phyloP scores from a whole-genome alignment of 2,797 vertebrate genomes.

The Acanthornis magna region DNA sequence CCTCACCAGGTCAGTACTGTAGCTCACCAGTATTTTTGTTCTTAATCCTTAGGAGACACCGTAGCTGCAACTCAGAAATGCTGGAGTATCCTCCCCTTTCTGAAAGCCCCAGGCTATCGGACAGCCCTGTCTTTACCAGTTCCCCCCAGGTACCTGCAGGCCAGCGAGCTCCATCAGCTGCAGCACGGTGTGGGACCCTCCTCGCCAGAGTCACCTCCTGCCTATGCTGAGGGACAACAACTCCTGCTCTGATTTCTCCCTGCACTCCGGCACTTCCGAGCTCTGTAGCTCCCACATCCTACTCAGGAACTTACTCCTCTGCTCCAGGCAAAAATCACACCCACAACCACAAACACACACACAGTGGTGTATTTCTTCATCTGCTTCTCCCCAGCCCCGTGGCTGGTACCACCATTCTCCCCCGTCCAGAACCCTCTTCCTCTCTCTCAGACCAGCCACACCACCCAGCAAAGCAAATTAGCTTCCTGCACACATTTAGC shows the following conservation, averaged over 20 bases:
- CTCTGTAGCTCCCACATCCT: not conserved
- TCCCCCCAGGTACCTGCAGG: not conserved
- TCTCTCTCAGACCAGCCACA: not conserved
- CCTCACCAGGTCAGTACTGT: not conserved
- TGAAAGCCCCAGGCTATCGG: not conserved
- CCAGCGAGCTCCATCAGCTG: accelerated
- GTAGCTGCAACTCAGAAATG: not conserved
- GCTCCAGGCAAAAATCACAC: not conserved
- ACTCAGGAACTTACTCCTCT: not conserved
- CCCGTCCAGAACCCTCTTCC: not conserved
- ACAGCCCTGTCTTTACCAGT: not conserved
- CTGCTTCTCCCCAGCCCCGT: not conserved
- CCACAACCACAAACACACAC: not conserved
- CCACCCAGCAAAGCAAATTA: not conserved
- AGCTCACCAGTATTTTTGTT: not conserved
- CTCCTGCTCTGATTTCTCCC: not conserved
- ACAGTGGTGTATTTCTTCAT: not conserved
- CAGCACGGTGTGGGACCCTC: accelerated
- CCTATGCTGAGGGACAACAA: accelerated
- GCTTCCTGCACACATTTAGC: accelerated
- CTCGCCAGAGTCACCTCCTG: not conserved
- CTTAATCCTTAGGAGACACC: not conserved
- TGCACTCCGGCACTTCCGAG: accelerated
- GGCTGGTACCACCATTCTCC: not conserved
- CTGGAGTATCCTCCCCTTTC: not conserved